Evolutionary conservation across 2,888 invertebrate genomes (phyloP).

Genomic region (Myopa testacea): DNA sequence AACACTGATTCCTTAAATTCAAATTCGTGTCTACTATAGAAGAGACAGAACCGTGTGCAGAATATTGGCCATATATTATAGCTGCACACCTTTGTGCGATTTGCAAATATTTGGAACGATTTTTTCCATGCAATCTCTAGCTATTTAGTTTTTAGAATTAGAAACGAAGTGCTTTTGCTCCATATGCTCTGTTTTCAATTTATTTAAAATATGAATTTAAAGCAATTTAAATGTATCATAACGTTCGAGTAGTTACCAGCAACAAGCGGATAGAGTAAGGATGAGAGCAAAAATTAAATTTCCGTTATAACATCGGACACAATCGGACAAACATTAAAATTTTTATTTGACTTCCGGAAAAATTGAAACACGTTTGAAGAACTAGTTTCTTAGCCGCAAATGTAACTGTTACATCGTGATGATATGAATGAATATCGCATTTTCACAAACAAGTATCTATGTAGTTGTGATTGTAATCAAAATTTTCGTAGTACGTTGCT

Average conservation of each 20-base stretch:
- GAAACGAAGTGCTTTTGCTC: conserved; percentile 59
- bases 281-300: neutral
- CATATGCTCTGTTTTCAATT: conserved; percentile 60
- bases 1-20: neutral
- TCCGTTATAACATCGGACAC: neutral
- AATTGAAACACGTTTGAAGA: conserved; percentile 69
- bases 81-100: conserved; percentile 32
- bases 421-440: conserved; percentile 41
- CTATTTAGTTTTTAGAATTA: conserved; percentile 43
- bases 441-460: conserved; percentile 26
- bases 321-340: no score
- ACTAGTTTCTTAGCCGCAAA: neutral
- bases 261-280: no score
- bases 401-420: neutral
- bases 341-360: conserved; percentile 45
- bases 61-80: conserved; percentile 22
- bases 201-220: neutral
- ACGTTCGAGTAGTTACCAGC: no score
- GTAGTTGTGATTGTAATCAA: neutral
- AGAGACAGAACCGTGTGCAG: conserved; percentile 36
- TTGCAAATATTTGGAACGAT: conserved; percentile 54
- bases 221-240: no score
- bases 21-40: conserved; percentile 28
- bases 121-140: conserved; percentile 41
- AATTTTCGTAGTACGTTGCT: neutral